These are phyloP conservation scores for Climacteris rufus DNA, from an alignment of 2,113 vertebrate species.

Conservation along the genomic window DNA sequence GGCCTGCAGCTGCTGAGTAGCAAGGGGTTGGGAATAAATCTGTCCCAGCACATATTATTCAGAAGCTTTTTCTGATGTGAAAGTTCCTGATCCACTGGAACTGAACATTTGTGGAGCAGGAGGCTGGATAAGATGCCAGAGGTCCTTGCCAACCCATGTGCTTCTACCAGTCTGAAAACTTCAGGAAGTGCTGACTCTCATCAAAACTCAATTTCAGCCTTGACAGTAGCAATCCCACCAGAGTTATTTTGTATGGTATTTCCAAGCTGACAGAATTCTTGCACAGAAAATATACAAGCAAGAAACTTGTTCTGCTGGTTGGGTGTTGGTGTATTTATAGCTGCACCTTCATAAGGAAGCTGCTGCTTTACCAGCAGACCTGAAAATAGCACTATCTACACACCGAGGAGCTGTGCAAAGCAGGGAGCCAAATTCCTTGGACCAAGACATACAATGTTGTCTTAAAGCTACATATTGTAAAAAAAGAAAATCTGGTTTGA, in stretches of 20 bases:
- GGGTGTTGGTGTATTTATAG: slow-evolving; percentile 30
- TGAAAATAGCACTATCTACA: not conserved
- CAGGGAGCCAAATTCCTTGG: not conserved
- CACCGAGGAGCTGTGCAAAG: not conserved
- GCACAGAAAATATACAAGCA: not conserved
- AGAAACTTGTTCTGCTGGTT: slow-evolving; percentile 45
- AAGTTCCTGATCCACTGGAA: not conserved
- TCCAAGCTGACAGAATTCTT: not conserved
- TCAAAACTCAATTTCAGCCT: not conserved
- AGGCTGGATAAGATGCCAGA: not conserved
- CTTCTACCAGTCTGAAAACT: not conserved
- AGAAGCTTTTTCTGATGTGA: not conserved
- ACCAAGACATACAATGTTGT: not conserved
- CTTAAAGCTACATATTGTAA: not conserved
- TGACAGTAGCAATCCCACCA: not conserved
- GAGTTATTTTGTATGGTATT: not conserved
- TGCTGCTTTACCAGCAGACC: not conserved
- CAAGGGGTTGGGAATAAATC: accelerated
- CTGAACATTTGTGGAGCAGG: not conserved
- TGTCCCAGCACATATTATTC: accelerated
- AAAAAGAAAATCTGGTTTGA: not conserved
- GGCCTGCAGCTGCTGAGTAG: not conserved
- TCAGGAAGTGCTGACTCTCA: not conserved
- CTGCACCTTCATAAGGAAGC: slow-evolving; percentile 14
- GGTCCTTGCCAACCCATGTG: not conserved